Evolutionary conservation across 2,113 vertebrate genomes (phyloP).

Genomic region (Rhynchomys soricoides): DNA sequence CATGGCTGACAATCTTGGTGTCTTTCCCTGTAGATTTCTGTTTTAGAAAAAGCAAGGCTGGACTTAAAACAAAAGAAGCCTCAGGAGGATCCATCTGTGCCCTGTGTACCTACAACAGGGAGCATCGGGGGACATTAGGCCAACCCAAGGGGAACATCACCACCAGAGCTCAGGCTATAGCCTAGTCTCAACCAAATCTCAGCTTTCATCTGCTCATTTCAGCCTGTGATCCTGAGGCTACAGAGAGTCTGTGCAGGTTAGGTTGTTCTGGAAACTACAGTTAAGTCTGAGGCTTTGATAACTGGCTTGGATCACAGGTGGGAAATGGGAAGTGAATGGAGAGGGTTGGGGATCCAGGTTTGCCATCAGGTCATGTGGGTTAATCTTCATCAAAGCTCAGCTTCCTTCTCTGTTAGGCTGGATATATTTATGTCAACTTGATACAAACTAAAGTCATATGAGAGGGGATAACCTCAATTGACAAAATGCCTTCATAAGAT

Average conservation of each 20-base stretch:
- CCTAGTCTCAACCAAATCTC: neutral
- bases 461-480: neutral
- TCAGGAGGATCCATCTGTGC: constrained; percentile 61
- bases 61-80: constrained; percentile 78
- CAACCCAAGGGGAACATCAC: rapidly evolving
- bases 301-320: neutral
- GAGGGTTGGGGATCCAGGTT: neutral
- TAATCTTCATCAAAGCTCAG: neutral
- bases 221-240: neutral
- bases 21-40: neutral
- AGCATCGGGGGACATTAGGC: neutral
- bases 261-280: neutral
- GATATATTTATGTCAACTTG: neutral
- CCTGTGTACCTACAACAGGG: constrained; percentile 52
- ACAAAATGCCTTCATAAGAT: neutral
- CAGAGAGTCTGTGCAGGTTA: neutral
- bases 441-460: neutral
- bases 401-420: neutral
- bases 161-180: neutral
- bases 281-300: neutral
- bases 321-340: no score
- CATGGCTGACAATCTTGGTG: neutral
- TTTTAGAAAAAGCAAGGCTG: constrained; percentile 74
- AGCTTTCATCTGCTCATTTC: neutral
- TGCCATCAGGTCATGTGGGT: neutral